Conservation (phyloP, 2,113 vertebrate species). For the Ailurus styani region DNA sequence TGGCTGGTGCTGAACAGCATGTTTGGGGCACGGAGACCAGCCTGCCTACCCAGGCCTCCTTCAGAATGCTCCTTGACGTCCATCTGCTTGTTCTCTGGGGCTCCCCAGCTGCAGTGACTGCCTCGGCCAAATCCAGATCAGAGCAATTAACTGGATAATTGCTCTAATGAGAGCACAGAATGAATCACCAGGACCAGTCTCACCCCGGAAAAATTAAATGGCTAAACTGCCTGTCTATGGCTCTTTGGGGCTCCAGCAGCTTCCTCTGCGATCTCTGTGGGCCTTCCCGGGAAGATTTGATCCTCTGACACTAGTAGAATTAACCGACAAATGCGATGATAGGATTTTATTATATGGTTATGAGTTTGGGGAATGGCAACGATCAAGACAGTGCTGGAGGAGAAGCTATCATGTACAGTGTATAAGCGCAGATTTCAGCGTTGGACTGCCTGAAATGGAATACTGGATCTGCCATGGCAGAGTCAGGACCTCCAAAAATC, state of each 20-base stretch:
- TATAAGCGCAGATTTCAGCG: background rate
- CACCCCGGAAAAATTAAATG: background rate
- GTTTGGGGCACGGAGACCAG: background rate
- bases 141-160: slow-evolving; percentile 52
- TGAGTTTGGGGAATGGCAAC: fast-evolving
- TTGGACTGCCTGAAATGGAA: fast-evolving
- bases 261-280: background rate
- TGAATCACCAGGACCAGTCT: background rate
- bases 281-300: background rate
- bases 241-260: background rate
- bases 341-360: fast-evolving
- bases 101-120: background rate
- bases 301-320: background rate
- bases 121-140: slow-evolving; percentile 41
- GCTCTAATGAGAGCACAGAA: slow-evolving; percentile 36
- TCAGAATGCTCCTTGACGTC: background rate
- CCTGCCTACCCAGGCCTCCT: background rate
- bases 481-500: background rate
- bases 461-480: background rate
- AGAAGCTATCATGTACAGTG: fast-evolving
- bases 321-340: background rate
- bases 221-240: background rate
- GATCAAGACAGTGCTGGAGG: fast-evolving
- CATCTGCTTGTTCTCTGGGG: background rate
- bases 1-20: background rate